These are phyloP conservation scores for Drosophila lowei DNA, from an alignment of 1,140 invertebrate species.

Conservation along the genomic window DNA sequence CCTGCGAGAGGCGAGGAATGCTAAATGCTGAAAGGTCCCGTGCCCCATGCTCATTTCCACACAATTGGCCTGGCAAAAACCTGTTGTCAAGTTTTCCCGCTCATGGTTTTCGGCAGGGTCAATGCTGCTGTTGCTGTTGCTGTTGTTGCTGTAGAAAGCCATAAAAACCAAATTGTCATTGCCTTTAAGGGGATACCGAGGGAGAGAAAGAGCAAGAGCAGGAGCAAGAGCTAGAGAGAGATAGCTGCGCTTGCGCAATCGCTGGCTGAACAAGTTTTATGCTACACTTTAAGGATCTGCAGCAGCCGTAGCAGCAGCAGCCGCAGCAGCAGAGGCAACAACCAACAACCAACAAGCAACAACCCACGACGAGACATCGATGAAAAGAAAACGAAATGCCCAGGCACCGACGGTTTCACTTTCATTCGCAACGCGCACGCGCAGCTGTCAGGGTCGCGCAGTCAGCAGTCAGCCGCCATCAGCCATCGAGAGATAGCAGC, in stretches of 20 bases:
- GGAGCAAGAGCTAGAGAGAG: not conserved
- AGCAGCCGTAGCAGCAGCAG: slow-evolving; percentile 12
- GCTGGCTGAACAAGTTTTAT: slow-evolving; percentile 69
- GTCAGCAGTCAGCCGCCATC: not conserved
- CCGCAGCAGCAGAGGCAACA: slow-evolving; percentile 22
- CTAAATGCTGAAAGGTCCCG: slow-evolving; percentile 13
- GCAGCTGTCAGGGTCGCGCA: slow-evolving; percentile 67
- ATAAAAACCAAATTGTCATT: slow-evolving; percentile 66
- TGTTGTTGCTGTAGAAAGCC: slow-evolving; percentile 60
- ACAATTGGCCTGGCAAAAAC: slow-evolving; percentile 53
- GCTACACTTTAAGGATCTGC: slow-evolving; percentile 76
- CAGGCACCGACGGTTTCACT: slow-evolving; percentile 75
- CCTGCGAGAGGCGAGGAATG: too few relatives aligned
- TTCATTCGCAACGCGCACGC: slow-evolving; percentile 80
- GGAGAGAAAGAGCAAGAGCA: slow-evolving; percentile 2
- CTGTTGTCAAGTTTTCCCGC: slow-evolving; percentile 71
- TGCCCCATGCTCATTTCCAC: slow-evolving; percentile 26
- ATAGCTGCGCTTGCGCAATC: slow-evolving; percentile 63
- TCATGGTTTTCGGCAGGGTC: slow-evolving; percentile 63
- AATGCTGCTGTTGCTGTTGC: slow-evolving; percentile 52
- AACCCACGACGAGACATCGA: slow-evolving; percentile 28
- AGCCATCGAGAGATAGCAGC: not conserved
- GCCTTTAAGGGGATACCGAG: slow-evolving; percentile 25
- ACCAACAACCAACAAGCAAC: not conserved
- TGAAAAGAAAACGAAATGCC: slow-evolving; percentile 80